Base-by-base conservation (phyloP, 2,113 vertebrate genomes). In the Mohoua ochrocephala region DNA sequence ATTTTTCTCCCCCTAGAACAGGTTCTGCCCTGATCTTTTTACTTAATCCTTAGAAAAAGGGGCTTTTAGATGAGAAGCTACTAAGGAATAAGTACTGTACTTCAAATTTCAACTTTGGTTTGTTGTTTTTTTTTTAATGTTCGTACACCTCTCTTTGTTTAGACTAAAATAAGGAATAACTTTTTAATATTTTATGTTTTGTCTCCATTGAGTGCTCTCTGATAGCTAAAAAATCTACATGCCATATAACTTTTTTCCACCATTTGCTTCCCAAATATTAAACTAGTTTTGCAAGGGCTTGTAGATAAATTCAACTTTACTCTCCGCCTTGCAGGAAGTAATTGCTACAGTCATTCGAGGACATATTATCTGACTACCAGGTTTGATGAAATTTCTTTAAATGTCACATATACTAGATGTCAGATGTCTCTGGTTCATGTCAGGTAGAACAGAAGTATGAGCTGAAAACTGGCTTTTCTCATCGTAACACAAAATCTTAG, bases 171-270 rank as follows among this genome's bases (percentile, higher is more conserved):
- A 65, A 24, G 8, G 3, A 39, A 47, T 7, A 56, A 0, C 0
- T 13, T 42, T 49, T 61, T 41, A 27, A 30, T n/a, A 27, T 23
- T 45, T 73, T 74, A 27, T 26, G 4, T 50, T 80, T 82, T 84
- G 5, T 59, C 30, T 77, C 1, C 26, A 13, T 13, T 59, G 0
- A 3, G 3, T 85, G 4, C 2, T 56, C 15, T 56, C 12, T 47
- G 54, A 42, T 78, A 30, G 61, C 12, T 49, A 59, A 75, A 27
- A 79, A 14, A 18, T 37, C n/a, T 47, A 15, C 5, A 53, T 60
- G 10, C 8, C 24, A 17, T 21, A 33, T 33, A 42, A 24, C 0
- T 2, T 27, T 69, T 84, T 35, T 47, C 3, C 41, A 44, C 7
- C 9, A 15, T 41, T 69, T 73, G 1, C 6, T 70, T 89, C 24